Percentiles rank a stretch among this genome's conserved stretches.
Evolutionary conservation across 2,797 vertebrate genomes (phyloP).

Genomic region (Lacerta viridis): DNA sequence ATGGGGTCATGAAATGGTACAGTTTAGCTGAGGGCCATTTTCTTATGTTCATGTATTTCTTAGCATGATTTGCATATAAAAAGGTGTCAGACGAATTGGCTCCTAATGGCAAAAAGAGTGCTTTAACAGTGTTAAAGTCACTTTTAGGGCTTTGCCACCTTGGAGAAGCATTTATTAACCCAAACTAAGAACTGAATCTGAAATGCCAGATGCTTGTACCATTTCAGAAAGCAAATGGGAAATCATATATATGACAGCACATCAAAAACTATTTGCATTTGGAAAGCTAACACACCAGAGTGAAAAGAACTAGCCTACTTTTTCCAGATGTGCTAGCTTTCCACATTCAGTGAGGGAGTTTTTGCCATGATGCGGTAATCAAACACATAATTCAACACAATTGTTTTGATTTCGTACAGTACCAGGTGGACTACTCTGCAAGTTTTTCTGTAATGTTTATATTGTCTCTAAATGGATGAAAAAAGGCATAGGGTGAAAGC

Average conservation of each 20-base stretch:
- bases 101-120: neutral
- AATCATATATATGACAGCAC: neutral
- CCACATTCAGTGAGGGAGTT: too few relatives aligned
- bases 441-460: too few relatives aligned
- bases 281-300: neutral
- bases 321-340: neutral
- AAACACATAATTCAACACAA: neutral
- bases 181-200: too few relatives aligned
- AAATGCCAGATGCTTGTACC: neutral
- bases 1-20: neutral
- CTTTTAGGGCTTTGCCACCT: neutral
- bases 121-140: neutral
- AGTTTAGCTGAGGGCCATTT: too few relatives aligned
- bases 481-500: neutral
- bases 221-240: neutral
- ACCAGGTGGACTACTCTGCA: neutral
- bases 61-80: neutral
- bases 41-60: too few relatives aligned
- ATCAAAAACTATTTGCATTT: neutral
- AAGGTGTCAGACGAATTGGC: neutral
- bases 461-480: too few relatives aligned
- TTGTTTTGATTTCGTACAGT: neutral
- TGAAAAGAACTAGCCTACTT: neutral
- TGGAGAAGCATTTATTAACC: neutral
- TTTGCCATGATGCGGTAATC: neutral